Base-by-base conservation (phyloP, 2,797 vertebrate species). In the Gallinago solitaria region DNA sequence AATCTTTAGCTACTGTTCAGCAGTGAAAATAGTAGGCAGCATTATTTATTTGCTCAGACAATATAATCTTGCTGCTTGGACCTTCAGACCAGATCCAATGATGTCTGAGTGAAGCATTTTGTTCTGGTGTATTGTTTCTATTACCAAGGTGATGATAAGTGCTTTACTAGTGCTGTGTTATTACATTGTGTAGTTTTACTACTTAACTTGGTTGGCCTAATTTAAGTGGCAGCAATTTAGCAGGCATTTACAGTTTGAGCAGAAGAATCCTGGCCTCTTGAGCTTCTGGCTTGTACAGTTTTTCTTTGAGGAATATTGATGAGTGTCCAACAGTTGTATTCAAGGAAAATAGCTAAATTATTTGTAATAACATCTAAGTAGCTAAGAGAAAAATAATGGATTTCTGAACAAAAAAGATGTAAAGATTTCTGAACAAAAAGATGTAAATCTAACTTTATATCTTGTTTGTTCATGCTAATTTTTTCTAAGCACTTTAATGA, bases 221-320 rank as follows among this genome's bases (percentile, higher is more conserved):
- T 89, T 67, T 59, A 93, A 79, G 71, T 84, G 78, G 63, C 77
- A 89, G 60, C 64, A 80, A 64, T 89, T 88, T 6, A 87, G n/a
- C 51, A 93, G 39, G 12, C 39, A 56, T 78, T 94, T 90, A 83
- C 56, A 51, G 91, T 89, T 89, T 68, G 74, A 82, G 73, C 39
- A 86, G 77, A 89, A 63, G 56, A 87, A 80, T 87, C 63, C 89
- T 94, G 86, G 77, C 81, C 77, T 90, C 77, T 73, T 56, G 27
- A 18, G 43, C 70, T 85, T 59, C 56, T 95, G 93, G 93, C 85
- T 84, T 76, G 28, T 43, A 54, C 25, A n/a, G 12, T 59, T 95
- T 90, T 92, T 93, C 89, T 81, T 93, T 93, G 68, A 93, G 83
- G 59, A 92, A 51, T 86, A 82, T 15, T 89, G 88, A 63, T 5